Evolutionary conservation across 1,140 invertebrate genomes (phyloP).

Genomic region (Scaptomyza graminum): DNA sequence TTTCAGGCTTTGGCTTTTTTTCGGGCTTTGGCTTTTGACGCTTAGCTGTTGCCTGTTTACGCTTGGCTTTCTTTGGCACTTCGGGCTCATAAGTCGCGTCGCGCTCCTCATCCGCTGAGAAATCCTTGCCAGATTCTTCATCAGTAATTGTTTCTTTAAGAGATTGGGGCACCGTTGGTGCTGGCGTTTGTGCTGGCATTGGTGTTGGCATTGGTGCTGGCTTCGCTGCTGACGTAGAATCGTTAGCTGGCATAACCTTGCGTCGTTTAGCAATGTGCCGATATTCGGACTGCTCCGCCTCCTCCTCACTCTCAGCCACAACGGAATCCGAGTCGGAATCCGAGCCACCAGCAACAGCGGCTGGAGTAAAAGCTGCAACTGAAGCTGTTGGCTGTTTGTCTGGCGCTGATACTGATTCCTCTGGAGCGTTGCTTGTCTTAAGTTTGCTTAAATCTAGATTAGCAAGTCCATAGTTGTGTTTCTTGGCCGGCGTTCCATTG

Average conservation of each 20-base stretch:
- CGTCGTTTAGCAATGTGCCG: constrained; percentile 72
- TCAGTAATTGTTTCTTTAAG: not conserved
- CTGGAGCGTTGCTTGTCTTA: not conserved
- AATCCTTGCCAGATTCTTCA: constrained; percentile 35
- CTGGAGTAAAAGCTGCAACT: not conserved
- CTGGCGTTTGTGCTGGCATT: not conserved
- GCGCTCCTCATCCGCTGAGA: constrained; percentile 60
- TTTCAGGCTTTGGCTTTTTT: constrained; percentile 53
- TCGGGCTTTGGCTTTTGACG: constrained; percentile 43
- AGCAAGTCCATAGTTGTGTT: constrained; percentile 58
- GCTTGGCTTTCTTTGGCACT: constrained; percentile 30
- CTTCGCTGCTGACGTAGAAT: not conserved
- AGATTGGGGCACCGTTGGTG: not conserved
- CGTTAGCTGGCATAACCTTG: constrained; percentile 36
- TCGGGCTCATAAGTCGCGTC: constrained; percentile 62
- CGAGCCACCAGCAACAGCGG: not conserved
- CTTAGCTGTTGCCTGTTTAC: constrained; percentile 54
- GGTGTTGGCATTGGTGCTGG: not conserved
- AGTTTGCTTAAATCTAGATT: constrained; percentile 72
- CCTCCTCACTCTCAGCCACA: constrained; percentile 77
- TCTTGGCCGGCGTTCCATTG: constrained; percentile 30
- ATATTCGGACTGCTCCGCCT: constrained; percentile 60
- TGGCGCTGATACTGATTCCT: not conserved
- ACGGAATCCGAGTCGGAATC: constrained; percentile 75
- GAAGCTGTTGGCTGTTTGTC: not conserved